These are phyloP conservation scores for Cacajao melanocephalus DNA, from an alignment of 2,797 vertebrate species.

Conservation along the genomic window DNA sequence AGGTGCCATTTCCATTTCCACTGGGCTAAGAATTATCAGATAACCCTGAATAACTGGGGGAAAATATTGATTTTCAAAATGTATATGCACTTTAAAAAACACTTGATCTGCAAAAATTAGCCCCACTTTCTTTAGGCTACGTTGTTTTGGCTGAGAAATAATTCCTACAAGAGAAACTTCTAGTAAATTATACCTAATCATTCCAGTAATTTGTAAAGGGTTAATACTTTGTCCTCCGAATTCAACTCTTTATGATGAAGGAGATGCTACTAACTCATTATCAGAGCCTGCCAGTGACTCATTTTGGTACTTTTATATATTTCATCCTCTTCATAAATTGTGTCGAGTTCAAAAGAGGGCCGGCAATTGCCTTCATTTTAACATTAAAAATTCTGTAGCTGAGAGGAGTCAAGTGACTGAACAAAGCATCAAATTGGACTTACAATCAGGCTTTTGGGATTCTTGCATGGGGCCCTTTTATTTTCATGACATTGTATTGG, in stretches of 20 bases:
- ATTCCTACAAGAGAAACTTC: background rate
- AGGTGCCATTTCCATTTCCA: background rate
- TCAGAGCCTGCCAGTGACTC: background rate
- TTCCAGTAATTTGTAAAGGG: background rate
- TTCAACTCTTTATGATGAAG: background rate
- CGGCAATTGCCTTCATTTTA: background rate
- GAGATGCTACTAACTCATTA: background rate
- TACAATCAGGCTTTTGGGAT: background rate
- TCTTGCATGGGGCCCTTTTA: background rate
- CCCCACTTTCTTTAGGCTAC: background rate
- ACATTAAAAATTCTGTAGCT: background rate
- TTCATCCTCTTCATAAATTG: background rate
- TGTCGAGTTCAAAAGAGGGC: background rate
- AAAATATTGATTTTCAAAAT: background rate
- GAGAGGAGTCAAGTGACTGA: background rate
- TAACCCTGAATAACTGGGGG: background rate
- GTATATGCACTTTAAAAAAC: background rate
- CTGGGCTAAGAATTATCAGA: background rate
- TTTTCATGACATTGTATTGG: background rate
- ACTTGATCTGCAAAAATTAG: background rate
- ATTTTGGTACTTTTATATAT: background rate
- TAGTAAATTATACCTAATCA: background rate
- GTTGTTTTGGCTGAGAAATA: background rate
- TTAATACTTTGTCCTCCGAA: background rate
- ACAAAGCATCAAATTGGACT: background rate